phyloP scores from a whole-genome alignment of 2,113 vertebrate genomes.

The Coptodon bakossiorum region DNA sequence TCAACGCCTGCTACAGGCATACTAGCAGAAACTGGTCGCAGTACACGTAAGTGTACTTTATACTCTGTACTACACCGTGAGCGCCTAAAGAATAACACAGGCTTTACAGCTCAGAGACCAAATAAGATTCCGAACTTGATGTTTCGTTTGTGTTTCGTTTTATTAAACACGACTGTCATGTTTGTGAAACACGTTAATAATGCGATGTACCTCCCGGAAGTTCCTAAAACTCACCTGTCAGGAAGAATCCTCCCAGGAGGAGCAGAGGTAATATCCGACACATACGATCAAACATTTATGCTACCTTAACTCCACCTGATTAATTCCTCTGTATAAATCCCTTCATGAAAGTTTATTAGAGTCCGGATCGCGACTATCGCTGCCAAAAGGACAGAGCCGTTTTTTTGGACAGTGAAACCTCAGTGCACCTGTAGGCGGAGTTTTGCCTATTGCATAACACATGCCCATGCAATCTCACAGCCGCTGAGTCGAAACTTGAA shows the following conservation, averaged over 20 bases:
- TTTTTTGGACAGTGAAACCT: background rate
- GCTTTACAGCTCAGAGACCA: background rate
- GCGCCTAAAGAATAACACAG: background rate
- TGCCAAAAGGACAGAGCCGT: background rate
- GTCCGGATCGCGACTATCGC: background rate
- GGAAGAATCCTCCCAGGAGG: conserved; percentile 43
- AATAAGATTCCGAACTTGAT: background rate
- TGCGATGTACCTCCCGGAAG: background rate
- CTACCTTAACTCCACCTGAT: background rate
- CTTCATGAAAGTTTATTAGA: background rate
- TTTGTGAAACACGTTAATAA: background rate
- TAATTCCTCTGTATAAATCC: background rate
- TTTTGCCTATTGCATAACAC: background rate
- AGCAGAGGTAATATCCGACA: conserved; percentile 50
- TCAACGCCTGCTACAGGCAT: background rate
- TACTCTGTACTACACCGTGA: background rate
- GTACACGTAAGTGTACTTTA: background rate
- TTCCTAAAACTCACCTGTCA: conserved; percentile 59
- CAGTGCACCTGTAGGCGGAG: conserved; percentile 10
- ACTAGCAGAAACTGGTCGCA: background rate
- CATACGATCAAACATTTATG: conserved; percentile 20
- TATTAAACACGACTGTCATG: background rate
- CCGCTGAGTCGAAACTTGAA: background rate
- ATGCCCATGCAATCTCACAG: background rate
- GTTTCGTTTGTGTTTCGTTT: background rate